Percentiles rank a stretch among this genome's conserved stretches.
Evolutionary conservation across 2,113 vertebrate species (phyloP).

Genomic region (Lates calcarifer): DNA sequence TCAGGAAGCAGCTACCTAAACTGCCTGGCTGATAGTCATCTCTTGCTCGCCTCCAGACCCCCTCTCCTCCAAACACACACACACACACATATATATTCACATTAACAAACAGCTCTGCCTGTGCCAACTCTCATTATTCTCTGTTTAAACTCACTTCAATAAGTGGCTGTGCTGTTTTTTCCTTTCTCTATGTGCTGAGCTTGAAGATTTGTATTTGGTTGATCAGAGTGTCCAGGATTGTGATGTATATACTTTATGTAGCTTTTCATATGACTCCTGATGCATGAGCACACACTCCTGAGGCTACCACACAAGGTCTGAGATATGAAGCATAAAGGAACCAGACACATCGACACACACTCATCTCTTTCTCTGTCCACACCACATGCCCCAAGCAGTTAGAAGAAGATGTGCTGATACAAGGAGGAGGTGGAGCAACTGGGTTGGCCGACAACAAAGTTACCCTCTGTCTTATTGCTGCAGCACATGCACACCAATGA

Average conservation of each 20-base stretch:
- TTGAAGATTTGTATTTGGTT: constrained; percentile 14
- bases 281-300: constrained; percentile 17
- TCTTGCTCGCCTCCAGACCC: constrained; percentile 33
- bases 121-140: constrained; percentile 64
- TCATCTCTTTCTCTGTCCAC: constrained; percentile 24
- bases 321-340: constrained; percentile 27
- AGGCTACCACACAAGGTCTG: constrained; percentile 14
- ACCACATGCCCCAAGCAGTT: constrained; percentile 51
- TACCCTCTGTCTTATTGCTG: constrained; percentile 69
- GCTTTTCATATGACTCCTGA: constrained; percentile 34
- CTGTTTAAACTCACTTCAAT: constrained; percentile 52
- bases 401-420: constrained; percentile 64
- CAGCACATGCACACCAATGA: constrained; percentile 74
- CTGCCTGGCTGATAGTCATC: constrained; percentile 72
- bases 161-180: constrained; percentile 39
- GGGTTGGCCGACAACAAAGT: constrained; percentile 68
- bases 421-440: constrained; percentile 62
- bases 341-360: constrained; percentile 38
- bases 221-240: constrained; percentile 22
- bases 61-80: constrained; percentile 24
- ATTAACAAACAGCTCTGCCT: constrained; percentile 37
- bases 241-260: constrained; percentile 5
- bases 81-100: constrained; percentile 37
- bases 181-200: constrained; percentile 23
- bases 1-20: constrained; percentile 78